Percentiles rank a stretch among this genome's conserved stretches.
These are phyloP conservation scores for Diorhabda elongata DNA, from an alignment of 1,140 invertebrate species.

Conservation along the genomic window DNA sequence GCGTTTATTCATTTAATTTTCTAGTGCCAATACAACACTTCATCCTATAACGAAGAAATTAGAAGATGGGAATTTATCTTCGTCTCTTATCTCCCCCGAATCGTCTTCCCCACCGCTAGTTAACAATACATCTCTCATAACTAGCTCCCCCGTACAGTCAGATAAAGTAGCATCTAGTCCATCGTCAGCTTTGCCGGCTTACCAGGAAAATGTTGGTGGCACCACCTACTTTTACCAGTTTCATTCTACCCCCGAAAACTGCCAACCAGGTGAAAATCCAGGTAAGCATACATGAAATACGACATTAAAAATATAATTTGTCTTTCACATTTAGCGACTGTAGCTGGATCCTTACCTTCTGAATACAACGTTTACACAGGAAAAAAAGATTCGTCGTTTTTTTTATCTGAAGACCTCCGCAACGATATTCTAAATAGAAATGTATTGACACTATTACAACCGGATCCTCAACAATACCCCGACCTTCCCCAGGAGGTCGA, in stretches of 20 bases:
- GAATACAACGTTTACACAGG: conserved; percentile 62
- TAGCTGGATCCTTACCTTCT: conserved; percentile 25
- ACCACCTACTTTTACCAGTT: conserved; percentile 87
- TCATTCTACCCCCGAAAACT: conserved; percentile 39
- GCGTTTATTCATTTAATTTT: neutral
- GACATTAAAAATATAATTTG: neutral
- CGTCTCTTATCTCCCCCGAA: conserved; percentile 21
- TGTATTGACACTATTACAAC: conserved; percentile 65
- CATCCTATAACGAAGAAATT: conserved; percentile 25
- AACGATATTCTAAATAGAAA: conserved; percentile 74
- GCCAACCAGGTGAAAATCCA: conserved; percentile 18
- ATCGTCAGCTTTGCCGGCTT: conserved; percentile 24
- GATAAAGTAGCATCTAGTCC: conserved; percentile 11
- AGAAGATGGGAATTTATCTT: conserved; percentile 21
- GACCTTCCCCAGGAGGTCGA: conserved; percentile 84
- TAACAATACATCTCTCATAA: conserved; percentile 15
- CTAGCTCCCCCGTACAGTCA: conserved; percentile 10
- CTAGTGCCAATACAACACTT: conserved; percentile 20
- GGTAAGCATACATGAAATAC: neutral
- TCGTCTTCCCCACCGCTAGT: conserved; percentile 19
- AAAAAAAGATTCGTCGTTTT: conserved; percentile 59
- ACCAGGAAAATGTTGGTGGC: conserved; percentile 85
- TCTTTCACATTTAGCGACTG: neutral
- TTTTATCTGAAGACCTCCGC: conserved; percentile 71
- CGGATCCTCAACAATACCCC: conserved; percentile 55